Evolutionary conservation across 1,140 invertebrate species (phyloP), one percentile per base, ranked within the genome.

Genomic region (Penaeus chinensis): DNA sequence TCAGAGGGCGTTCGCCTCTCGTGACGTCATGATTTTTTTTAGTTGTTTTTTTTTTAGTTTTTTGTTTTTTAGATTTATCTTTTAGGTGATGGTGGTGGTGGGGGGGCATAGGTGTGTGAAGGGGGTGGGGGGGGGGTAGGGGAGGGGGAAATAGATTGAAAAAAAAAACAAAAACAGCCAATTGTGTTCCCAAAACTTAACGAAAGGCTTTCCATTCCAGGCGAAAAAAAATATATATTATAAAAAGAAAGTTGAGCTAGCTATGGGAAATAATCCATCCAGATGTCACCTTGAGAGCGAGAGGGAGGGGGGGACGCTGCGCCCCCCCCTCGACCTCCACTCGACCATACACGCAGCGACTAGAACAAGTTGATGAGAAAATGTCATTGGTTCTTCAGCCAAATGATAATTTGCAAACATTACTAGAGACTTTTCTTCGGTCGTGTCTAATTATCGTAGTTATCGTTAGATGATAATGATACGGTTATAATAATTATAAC

Each of bases 351-450:
- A 74, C 71, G 42, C 42, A 74, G 71, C 71, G 71, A 74, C 71
- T 74, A 74, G 71, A 74, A 32, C 37, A 74, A 32, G 19, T 19
- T 32, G 16, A 37, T 74, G 42, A 60, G 60, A 47, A 22, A 37
- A 82, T 32, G n/a, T 71, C 65, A 71, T 83, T 83, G 81, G 81
- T 83, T 78, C 60, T 85, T 85, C 60, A 82, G 71, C 69, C 69
- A 82, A 87, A 82, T 71, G 63, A 77, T 65, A 37, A 66, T 60
- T 69, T 42, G 54, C 27, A 85, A 69, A 79, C 47, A 69, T n/a
- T 79, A 22, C 22, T 74, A n/a, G 24, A n/a, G 20, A 69, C 61
- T 83, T 24, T 32, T 61, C 61, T 47, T 60, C 54, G 69, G 82
- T 74, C 82, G 19, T 84, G 47, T 71, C 82, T 76, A 74, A 60